Base-by-base conservation (phyloP, 2,113 vertebrate species). In the Egretta garzetta region DNA sequence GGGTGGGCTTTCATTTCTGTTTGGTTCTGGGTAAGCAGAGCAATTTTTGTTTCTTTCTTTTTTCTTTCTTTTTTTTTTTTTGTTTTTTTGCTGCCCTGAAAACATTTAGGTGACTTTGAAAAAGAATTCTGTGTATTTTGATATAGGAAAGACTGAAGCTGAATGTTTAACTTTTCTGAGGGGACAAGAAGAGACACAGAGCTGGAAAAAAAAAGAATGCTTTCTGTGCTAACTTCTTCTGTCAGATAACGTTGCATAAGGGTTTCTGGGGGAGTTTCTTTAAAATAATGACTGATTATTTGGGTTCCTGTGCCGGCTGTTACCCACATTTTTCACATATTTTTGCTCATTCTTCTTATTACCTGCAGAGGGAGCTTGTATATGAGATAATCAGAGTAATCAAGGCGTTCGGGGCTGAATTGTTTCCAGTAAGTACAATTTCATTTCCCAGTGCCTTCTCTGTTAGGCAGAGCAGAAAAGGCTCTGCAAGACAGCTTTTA, bases 361-460 rank as follows among this genome's bases (percentile, higher is more conserved):
- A 98, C 98, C 98, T 98, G 98, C 97, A 98, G 98, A 98, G 98
- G 98, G 97, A 98, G 98, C 98, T 98, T 98, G 95, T 96, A 98
- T 97, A 97, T 98, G 98, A 98, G 96, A 94, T 97, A 98, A 98
- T 97, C 94, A 95, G 86, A 97, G 92, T 98, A 98, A 98, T 97
- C 90, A 97, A 96, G 94, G 86, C 96, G 86, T 91, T 97, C 70
- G 63, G 88, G 90, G 62, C 92, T 93, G 96, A 89, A 94, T 90
- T 90, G 94, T 96, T 96, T 88, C 90, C 94, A 93, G 96, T 96
- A 97, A 96, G 96, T 94, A 71, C 60, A 56, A 67, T 95, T 96
- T 96, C 73, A 86, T 93, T 95, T 93, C 68, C 77, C 73, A 68
- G 70, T 91, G 74, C 53, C 60, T 80, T 74, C 43, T 79, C 35